These are phyloP conservation scores for Amblyjoppa proteus DNA, from an alignment of 2,888 invertebrate genomes.

Conservation along the genomic window DNA sequence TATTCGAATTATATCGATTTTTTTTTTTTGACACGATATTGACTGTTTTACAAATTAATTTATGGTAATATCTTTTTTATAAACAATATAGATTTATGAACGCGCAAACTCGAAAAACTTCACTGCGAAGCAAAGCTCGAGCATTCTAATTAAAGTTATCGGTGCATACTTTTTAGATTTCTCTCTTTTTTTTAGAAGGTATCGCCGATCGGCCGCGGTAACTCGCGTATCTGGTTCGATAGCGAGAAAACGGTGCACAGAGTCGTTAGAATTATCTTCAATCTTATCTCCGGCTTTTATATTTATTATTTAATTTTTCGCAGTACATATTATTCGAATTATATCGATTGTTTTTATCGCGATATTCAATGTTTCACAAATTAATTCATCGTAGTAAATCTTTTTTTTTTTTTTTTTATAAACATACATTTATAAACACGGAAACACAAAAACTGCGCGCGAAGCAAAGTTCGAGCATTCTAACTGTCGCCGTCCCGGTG, in stretches of 20 bases:
- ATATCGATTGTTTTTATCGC: background rate
- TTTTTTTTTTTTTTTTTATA: too few species aligned
- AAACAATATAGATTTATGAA: too few species aligned
- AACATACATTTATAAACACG: too few species aligned
- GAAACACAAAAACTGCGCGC: too few species aligned
- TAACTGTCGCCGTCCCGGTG: background rate
- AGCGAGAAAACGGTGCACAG: background rate
- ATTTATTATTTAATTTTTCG: background rate
- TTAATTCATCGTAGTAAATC: background rate
- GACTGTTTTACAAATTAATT: background rate
- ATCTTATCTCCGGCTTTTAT: background rate
- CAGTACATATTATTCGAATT: too few species aligned
- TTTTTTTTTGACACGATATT: background rate
- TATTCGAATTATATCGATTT: too few species aligned
- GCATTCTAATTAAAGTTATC: background rate
- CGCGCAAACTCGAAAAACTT: too few species aligned
- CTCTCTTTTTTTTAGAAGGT: background rate
- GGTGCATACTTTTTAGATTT: background rate
- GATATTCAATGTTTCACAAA: background rate
- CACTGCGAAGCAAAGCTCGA: background rate
- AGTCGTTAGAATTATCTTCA: constrained; percentile 1
- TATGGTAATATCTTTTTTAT: background rate
- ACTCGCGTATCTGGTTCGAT: background rate
- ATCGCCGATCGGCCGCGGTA: background rate
- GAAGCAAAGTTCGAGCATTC: background rate